Percentiles rank a stretch among this genome's conserved stretches.
These are phyloP conservation scores for Steinernema feltiae DNA, from an alignment of 1,140 invertebrate genomes.

Conservation along the genomic window DNA sequence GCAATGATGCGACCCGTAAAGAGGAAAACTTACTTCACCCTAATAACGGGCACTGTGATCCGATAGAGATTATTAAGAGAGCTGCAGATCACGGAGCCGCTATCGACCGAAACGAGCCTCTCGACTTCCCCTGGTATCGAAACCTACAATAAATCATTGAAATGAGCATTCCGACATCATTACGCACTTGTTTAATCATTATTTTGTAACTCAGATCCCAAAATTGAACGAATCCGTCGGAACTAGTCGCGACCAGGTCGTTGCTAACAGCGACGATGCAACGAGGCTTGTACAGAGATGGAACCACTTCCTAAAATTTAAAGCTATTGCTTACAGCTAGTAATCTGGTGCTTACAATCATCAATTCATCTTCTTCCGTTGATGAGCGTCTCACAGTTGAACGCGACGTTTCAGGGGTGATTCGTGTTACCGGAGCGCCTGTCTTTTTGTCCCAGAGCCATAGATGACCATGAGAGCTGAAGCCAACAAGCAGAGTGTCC, in stretches of 20 bases:
- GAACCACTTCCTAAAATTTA: constrained; percentile 10
- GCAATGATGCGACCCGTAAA: neutral
- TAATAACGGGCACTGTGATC: neutral
- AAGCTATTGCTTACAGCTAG: no score
- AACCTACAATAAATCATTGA: neutral
- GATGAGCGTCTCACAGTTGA: no score
- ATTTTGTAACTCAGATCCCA: constrained; percentile 26
- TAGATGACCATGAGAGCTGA: constrained; percentile 15
- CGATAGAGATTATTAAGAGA: neutral
- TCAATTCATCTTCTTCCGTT: no score
- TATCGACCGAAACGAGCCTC: neutral
- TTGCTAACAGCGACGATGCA: neutral
- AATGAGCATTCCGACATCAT: neutral
- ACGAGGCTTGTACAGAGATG: neutral
- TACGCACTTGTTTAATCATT: constrained; percentile 27
- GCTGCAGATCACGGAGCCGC: neutral
- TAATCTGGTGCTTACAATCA: no score
- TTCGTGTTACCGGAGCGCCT: constrained; percentile 7
- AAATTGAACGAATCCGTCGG: constrained; percentile 28
- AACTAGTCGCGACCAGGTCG: constrained; percentile 6
- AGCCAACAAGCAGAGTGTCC: constrained; percentile 22
- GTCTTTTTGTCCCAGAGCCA: constrained; percentile 29
- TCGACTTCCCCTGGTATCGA: neutral
- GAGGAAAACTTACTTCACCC: neutral
- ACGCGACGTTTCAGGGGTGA: constrained; percentile 15